Evolutionary conservation across 2,797 vertebrate genomes (phyloP).

Genomic region (Schizopygopsis malacanthus): DNA sequence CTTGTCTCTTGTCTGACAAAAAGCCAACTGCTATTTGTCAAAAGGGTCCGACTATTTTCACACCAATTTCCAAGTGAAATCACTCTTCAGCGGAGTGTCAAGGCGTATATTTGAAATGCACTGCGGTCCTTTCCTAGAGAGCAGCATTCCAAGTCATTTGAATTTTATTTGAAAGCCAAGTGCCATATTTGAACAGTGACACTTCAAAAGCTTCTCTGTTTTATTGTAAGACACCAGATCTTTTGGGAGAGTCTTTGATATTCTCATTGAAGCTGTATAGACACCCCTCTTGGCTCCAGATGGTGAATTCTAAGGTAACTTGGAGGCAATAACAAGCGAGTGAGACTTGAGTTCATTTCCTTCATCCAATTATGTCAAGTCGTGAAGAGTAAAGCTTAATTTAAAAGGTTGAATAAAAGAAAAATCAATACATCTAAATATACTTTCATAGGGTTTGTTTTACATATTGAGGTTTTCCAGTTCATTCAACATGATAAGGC

Average conservation of each 20-base stretch:
- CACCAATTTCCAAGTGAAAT: conserved; percentile 34
- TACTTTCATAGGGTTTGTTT: neutral
- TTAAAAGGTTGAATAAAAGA: conserved; percentile 2
- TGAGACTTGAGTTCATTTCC: neutral
- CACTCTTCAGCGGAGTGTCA: conserved; percentile 13
- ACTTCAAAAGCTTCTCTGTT: conserved; percentile 48
- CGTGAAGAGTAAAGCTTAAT: neutral
- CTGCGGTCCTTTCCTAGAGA: conserved; percentile 27
- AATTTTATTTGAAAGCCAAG: conserved; percentile 41
- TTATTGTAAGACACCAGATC: conserved; percentile 40
- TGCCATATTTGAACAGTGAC: conserved; percentile 43
- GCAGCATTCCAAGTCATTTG: conserved; percentile 30
- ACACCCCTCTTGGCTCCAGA: conserved; percentile 5
- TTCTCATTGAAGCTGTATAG: conserved; percentile 29
- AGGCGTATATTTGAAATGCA: conserved; percentile 15
- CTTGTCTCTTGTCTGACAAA: conserved; percentile 1
- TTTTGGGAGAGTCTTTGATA: conserved; percentile 43
- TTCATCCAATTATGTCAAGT: neutral
- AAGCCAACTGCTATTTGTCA: neutral
- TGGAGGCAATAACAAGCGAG: neutral
- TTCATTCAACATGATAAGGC: neutral
- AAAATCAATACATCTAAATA: neutral
- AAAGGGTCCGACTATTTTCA: conserved; percentile 24
- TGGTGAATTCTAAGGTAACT: conserved; percentile 31
- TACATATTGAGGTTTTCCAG: neutral